phyloP scores from a whole-genome alignment of 30 jellyfish, hydroid and myxozoan species.

The Aurelia aurita complex sp. Pacific region DNA sequence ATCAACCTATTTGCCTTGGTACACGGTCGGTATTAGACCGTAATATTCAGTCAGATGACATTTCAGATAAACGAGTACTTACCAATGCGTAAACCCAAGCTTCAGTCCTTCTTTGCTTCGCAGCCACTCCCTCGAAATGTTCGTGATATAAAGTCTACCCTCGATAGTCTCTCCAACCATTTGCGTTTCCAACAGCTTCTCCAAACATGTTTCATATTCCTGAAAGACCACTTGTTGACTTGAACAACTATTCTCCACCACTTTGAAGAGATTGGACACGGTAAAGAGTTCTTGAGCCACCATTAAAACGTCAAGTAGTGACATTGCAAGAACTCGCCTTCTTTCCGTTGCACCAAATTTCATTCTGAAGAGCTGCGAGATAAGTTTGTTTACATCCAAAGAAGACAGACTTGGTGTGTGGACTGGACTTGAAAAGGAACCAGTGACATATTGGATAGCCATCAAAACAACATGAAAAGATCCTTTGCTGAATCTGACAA shows the following conservation, averaged over 20 bases:
- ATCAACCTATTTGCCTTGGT: too few species aligned
- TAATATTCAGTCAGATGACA: neutral
- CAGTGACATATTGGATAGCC: conserved; percentile 46
- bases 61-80: neutral
- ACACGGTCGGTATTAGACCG: too few species aligned
- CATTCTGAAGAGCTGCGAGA: conserved; percentile 28
- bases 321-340: conserved; percentile 35
- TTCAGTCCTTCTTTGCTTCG: conserved; percentile 16
- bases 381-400: conserved; percentile 10
- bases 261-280: conserved; percentile 41
- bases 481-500: conserved; percentile 58
- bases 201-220: conserved; percentile 45
- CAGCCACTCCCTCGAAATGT: conserved; percentile 21
- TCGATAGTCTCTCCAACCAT: conserved; percentile 45
- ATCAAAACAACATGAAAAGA: conserved; percentile 53
- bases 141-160: conserved; percentile 30
- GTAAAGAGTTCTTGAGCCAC: conserved; percentile 43
- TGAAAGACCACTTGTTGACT: conserved; percentile 57
- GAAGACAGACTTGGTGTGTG: conserved; percentile 40
- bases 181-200: conserved; percentile 26
- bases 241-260: conserved; percentile 46
- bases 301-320: conserved; percentile 36
- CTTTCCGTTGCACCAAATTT: conserved; percentile 45
- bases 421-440: conserved; percentile 22
- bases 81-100: conserved; percentile 20